phyloP scores from a whole-genome alignment of 2,113 vertebrate genomes.

The Numenius arquata region DNA sequence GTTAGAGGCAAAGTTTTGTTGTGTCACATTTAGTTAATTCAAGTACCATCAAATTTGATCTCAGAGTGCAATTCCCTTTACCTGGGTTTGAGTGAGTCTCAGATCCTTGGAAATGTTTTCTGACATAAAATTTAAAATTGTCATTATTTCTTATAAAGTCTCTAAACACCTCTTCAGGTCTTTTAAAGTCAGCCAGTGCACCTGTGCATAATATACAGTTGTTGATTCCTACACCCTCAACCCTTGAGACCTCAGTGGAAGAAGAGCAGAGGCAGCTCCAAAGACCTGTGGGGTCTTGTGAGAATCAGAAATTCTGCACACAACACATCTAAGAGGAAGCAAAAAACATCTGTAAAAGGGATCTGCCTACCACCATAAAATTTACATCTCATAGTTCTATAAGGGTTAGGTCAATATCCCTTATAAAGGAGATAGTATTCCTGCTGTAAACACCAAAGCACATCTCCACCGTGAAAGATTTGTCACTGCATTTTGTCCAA shows the following conservation, averaged over 20 bases:
- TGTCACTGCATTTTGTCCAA: background rate
- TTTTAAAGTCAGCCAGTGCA: background rate
- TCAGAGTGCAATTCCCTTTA: background rate
- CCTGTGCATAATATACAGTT: background rate
- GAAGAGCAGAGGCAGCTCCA: background rate
- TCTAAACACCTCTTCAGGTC: background rate
- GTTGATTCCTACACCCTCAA: background rate
- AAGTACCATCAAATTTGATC: background rate
- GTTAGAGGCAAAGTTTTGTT: background rate
- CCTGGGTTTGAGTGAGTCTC: background rate
- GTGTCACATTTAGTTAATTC: background rate
- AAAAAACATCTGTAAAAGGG: background rate
- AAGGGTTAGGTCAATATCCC: fast-evolving
- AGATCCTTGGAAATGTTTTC: background rate
- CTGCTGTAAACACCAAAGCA: background rate
- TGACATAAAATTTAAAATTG: background rate
- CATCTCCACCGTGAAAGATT: background rate
- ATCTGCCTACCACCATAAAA: background rate
- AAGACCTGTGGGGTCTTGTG: background rate
- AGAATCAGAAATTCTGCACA: background rate
- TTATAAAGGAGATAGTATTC: background rate
- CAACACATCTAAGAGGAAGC: background rate
- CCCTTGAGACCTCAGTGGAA: background rate
- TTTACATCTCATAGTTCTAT: background rate
- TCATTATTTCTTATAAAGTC: background rate